Evolutionary conservation across 2,888 invertebrate species (phyloP).

Genomic region (Tipula lateralis): DNA sequence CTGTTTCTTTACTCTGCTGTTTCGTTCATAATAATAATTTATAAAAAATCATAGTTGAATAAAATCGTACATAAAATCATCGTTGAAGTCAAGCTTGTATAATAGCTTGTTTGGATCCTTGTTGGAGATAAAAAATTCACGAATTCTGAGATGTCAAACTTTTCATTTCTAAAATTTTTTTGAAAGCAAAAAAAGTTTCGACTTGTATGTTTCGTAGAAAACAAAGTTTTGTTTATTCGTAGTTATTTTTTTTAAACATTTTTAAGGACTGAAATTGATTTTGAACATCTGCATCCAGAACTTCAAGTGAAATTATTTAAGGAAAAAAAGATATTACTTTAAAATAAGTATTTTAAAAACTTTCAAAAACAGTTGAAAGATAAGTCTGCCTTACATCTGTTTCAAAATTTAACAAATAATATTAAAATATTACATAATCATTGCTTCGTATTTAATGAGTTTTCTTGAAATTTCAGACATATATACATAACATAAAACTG

Average conservation of each 20-base stretch:
- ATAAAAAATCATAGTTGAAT: too few species aligned
- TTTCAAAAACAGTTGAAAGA: not conserved
- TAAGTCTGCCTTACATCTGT: not conserved
- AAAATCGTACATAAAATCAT: too few species aligned
- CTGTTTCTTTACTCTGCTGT: too few species aligned
- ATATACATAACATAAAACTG: too few species aligned
- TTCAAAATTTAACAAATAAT: not conserved
- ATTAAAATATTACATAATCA: not conserved
- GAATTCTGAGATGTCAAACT: too few species aligned
- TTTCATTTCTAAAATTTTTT: too few species aligned
- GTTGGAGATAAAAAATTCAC: too few species aligned
- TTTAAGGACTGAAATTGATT: not conserved
- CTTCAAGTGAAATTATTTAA: not conserved
- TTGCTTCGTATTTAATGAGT: not conserved
- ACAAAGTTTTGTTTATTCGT: not conserved
- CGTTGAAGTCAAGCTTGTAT: too few species aligned
- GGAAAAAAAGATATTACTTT: not conserved
- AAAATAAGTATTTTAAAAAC: not conserved
- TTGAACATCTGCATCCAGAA: not conserved
- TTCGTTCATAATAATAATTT: too few species aligned
- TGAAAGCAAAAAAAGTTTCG: too few species aligned
- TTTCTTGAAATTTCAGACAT: not conserved
- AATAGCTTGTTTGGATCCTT: too few species aligned
- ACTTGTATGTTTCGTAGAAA: not conserved
- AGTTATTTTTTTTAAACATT: not conserved